Base-by-base conservation (phyloP, 2,888 invertebrate species). In the Lithophane leautieri region DNA sequence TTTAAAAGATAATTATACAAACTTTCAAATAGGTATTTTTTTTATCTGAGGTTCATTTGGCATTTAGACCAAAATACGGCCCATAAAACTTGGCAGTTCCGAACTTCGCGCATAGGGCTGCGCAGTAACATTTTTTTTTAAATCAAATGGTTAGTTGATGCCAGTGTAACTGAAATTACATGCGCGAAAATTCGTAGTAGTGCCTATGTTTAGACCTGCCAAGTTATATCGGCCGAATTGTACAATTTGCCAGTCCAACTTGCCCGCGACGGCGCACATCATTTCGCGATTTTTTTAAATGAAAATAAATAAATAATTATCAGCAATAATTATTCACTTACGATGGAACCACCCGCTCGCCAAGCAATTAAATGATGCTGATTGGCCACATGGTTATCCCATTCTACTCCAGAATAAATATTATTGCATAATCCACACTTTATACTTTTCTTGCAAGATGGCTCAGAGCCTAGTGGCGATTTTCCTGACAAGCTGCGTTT, bases 341-440 rank as follows among this genome's bases (percentile, higher is more conserved):
- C 94, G 78, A 92, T 83, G 54, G 80, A 75, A 74, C 88, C 63
- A 19, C 90, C 91, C 16, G 82, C 82, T 81, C 85, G 90, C 92
- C 92, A 93, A 67, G 91, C 92, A 73, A 92, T 90, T 54, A 82
- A 86, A 76, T 90, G 86, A 83, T 94, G 94, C 47, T 89, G 76
- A 50, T 85, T 77, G 47, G 82, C 79, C 40, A 89, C 86, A 83
- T 94, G 94, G 11, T 83, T 54, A 12, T 91, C 86, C 94, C 93
- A 94, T 60, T 92, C 88, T 8, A 19, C 78, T 77, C 88, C 86
- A 44, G 83, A 66, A 54, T 93, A 62, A 40, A 88, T 68, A 70
- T 86, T 79, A 42, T 86, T 74, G 72, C 93, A 94, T 54, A 92
- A 85, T 16, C 89, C 91, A 89, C 94, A 93, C 77, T 90, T 91